Evolutionary conservation across 1,140 invertebrate species (phyloP).

Genomic region (Nymphalis io): DNA sequence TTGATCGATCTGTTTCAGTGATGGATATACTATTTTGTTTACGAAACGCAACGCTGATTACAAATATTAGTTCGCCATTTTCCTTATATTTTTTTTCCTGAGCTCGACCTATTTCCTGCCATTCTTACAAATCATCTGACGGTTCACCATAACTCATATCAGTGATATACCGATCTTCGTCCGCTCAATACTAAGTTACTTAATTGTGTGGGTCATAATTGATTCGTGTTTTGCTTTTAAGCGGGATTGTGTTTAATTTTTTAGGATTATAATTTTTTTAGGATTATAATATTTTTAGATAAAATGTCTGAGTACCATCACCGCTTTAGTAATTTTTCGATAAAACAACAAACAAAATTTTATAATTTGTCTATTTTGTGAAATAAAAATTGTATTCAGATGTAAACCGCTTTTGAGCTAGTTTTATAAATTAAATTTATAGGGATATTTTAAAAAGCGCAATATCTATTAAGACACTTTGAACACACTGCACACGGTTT

Average conservation of each 20-base stretch:
- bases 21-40: constrained; percentile 35
- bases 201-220: constrained; percentile 25
- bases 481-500: too few relatives aligned
- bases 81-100: constrained; percentile 34
- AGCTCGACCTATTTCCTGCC: constrained; percentile 21
- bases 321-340: too few relatives aligned
- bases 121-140: constrained; percentile 33
- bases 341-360: too few relatives aligned
- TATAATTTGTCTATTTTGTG: too few relatives aligned
- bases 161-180: constrained; percentile 20
- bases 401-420: too few relatives aligned
- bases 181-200: constrained; percentile 22
- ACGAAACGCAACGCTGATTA: constrained; percentile 34
- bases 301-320: too few relatives aligned
- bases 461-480: too few relatives aligned
- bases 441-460: too few relatives aligned
- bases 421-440: too few relatives aligned
- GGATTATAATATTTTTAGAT: too few relatives aligned
- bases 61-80: constrained; percentile 33
- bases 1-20: constrained; percentile 25
- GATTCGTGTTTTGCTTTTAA: constrained; percentile 20
- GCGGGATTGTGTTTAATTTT: background rate
- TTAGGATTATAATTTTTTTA: too few relatives aligned
- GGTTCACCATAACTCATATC: constrained; percentile 33
- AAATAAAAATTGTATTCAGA: too few relatives aligned